Base-by-base conservation (phyloP, 2,797 vertebrate genomes). In the Rousettus madagascariensis region DNA sequence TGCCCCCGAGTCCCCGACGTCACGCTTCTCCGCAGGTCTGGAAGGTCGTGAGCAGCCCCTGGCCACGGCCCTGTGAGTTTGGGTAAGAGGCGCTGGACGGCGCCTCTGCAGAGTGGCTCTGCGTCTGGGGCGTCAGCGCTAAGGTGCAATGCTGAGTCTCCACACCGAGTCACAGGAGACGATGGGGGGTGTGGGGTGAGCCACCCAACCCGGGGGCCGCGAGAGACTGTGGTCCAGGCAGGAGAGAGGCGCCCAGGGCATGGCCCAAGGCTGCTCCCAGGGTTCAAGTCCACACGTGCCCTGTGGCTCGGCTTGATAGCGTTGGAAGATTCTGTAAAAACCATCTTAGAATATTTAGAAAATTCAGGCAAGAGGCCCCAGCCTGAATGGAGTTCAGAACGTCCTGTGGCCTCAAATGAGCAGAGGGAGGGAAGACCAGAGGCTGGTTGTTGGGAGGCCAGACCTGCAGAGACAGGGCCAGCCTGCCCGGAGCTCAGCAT, bases 61-160 rank as follows among this genome's bases (percentile, higher is more conserved):
- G 1, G 16, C 33, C 9, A 0, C 0, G 8, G 4, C 46, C 51
- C 3, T 0, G 5, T 0, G 1, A 1, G 51, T 9, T 5, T 6
- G 5, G 10, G 36, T 0, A 6, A 26, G 13, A 57, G 20, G 57
- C 12, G 4, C 4, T 17, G 24, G 30, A 36, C 0, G 1, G 26
- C 22, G 13, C 11, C 41, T n/a, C 30, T 3, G 22, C 0, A 12
- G 10, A 16, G 20, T 1, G 7, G 8, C 5, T 13, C n/a, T 5
- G 63, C 13, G 65, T 55, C 5, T 26, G 41, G 61, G 41, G 0
- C 0, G 0, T 5, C n/a, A 57, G 6, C 11, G 9, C 7, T 15
- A 5, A 36, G 38, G 8, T 0, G 7, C 46, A 13, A 51, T 2
- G 19, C 8, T 53, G 15, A 57, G 57, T 30, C 79, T 63, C 43